phyloP scores from a whole-genome alignment of 2,888 invertebrate species.

The Melieria picta region DNA sequence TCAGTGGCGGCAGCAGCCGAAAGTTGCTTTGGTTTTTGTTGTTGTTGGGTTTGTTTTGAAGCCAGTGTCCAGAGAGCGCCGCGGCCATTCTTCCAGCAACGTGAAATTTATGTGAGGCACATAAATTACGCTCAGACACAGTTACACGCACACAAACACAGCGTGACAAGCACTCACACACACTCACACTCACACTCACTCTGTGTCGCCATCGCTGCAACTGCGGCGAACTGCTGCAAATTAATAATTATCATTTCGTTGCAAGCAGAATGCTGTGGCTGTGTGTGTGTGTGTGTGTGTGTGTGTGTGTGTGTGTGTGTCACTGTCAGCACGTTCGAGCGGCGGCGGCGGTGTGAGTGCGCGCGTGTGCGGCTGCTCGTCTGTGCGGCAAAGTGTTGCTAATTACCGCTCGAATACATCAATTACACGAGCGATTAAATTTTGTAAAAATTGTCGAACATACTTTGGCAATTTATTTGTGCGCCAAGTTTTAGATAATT shows the following conservation, averaged over 20 bases:
- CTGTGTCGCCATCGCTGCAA: constrained; percentile 35
- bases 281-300: too few relatives aligned
- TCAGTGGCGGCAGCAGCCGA: not conserved
- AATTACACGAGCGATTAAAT: constrained; percentile 50
- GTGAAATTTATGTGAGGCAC: constrained; percentile 9
- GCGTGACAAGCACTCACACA: not conserved
- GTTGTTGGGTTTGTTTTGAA: not conserved
- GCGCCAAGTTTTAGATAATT: not conserved
- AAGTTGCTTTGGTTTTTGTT: not conserved
- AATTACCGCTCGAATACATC: constrained; percentile 49
- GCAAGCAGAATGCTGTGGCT: not conserved
- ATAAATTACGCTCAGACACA: not conserved
- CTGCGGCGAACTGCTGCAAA: constrained; percentile 18
- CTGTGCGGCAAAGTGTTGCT: constrained; percentile 41
- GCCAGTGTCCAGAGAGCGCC: too few relatives aligned
- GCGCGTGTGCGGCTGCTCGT: too few relatives aligned
- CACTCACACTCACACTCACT: constrained; percentile 38
- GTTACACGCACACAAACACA: not conserved
- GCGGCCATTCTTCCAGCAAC: not conserved
- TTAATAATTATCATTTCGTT: constrained; percentile 26
- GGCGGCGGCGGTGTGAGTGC: too few relatives aligned
- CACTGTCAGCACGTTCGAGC: too few relatives aligned
- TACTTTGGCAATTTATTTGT: constrained; percentile 23
- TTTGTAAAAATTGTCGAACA: constrained; percentile 41
- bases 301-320: too few relatives aligned